Conservation (phyloP, 2,888 invertebrate species). For the Callyntrura sp. region DNA sequence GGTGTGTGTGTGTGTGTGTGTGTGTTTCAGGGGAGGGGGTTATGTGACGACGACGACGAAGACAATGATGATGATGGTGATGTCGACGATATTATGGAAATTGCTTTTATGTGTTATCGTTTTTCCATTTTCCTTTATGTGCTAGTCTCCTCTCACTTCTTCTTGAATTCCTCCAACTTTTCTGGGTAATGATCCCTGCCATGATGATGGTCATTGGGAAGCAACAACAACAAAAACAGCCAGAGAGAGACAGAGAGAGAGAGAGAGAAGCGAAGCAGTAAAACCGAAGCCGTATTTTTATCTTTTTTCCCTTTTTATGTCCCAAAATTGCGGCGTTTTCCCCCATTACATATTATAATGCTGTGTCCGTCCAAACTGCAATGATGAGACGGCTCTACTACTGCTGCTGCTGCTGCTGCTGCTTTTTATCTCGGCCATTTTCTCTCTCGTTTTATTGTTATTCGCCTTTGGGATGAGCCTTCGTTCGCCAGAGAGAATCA, state of each 20-base stretch:
- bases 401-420: not conserved
- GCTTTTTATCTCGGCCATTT: constrained; percentile 8
- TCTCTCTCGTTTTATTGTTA: constrained; percentile 21
- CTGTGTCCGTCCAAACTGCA: not conserved
- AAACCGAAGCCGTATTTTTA: not conserved
- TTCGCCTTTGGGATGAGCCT: not conserved
- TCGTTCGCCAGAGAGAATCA: not conserved
- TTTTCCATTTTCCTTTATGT: not conserved
- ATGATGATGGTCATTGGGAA: constrained; percentile 12
- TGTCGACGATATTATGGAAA: constrained; percentile 7
- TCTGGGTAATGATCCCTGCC: constrained; percentile 30
- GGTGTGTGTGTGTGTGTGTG: constrained; percentile 17
- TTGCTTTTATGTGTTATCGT: constrained; percentile 15
- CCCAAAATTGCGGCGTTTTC: not conserved
- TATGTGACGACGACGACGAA: not conserved
- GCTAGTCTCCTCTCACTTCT: not conserved
- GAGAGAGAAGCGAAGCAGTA: not conserved
- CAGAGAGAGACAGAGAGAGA: not conserved
- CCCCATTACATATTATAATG: constrained; percentile 27
- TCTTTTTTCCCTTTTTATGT: not conserved
- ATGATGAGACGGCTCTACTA: too few species aligned
- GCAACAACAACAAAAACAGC: not conserved
- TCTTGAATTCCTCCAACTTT: not conserved
- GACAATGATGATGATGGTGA: not conserved
- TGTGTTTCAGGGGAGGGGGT: too few species aligned